phyloP scores from a whole-genome alignment of 30 jellyfish, hydroid and myxozoan genomes.

The Aurelia coerulea region DNA sequence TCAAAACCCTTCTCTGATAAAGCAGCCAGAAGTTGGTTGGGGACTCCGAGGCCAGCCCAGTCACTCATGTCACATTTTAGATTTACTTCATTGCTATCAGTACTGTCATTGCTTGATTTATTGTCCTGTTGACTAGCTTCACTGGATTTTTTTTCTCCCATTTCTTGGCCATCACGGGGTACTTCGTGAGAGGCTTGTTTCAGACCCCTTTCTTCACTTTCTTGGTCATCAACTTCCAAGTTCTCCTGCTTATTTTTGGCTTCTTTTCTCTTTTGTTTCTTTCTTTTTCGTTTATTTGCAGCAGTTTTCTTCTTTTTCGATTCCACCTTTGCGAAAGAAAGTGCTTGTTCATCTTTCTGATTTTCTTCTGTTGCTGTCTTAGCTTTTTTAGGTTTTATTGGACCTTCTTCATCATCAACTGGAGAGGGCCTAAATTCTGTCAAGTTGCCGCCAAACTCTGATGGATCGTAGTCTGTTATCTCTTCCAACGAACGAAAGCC shows the following conservation, averaged over 20 bases:
- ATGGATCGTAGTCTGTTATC: constrained; percentile 59
- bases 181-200: too few species aligned
- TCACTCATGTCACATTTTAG: constrained; percentile 77
- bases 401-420: neutral
- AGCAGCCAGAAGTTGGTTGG: constrained; percentile 73
- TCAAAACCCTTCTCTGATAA: constrained; percentile 74
- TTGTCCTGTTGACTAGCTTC: neutral
- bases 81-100: neutral
- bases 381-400: too few species aligned
- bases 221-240: neutral
- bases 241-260: neutral
- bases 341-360: too few species aligned
- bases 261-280: neutral
- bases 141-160: neutral
- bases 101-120: neutral
- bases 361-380: too few species aligned
- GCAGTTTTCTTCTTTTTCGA: neutral
- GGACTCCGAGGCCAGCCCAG: constrained; percentile 92
- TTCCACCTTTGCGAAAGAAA: too few species aligned
- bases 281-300: constrained; percentile 12
- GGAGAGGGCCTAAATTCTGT: constrained; percentile 2
- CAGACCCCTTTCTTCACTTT: too few species aligned
- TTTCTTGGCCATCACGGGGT: too few species aligned
- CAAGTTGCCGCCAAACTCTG: too few species aligned
- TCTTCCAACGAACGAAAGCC: constrained; percentile 87